These are phyloP conservation scores for Coremacera marginata DNA, from an alignment of 2,888 invertebrate species.

Conservation along the genomic window DNA sequence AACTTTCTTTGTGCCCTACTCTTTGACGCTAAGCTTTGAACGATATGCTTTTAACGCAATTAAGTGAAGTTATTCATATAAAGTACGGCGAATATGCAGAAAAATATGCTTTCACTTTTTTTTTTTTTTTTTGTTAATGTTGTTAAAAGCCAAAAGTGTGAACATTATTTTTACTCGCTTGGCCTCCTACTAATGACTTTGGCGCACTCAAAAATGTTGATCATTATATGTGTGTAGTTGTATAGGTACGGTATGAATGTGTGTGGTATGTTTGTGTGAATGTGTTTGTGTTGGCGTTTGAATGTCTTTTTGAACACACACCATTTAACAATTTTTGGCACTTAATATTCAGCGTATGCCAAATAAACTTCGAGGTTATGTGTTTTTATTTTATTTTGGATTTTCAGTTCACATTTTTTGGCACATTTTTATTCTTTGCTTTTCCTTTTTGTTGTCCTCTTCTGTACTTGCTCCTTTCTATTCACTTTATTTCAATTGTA, in stretches of 20 bases:
- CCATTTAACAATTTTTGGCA: constrained; percentile 48
- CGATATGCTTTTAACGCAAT: not conserved
- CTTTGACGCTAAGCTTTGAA: not conserved
- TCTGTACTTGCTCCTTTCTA: not conserved
- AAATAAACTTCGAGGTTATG: constrained; percentile 35
- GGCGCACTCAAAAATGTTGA: not conserved
- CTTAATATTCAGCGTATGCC: constrained; percentile 46
- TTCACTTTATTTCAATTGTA: constrained; percentile 46
- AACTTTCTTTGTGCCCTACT: not conserved
- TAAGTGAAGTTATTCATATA: constrained; percentile 5
- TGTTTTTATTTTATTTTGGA: not conserved
- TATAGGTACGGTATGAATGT: not conserved
- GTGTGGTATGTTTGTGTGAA: not conserved
- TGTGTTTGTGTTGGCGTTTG: not conserved
- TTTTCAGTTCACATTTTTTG: not conserved
- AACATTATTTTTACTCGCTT: constrained; percentile 16
- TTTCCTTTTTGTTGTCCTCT: not conserved
- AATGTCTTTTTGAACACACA: not conserved
- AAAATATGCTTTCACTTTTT: constrained; percentile 16
- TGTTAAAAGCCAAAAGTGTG: not conserved
- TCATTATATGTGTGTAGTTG: not conserved
- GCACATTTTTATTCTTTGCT: not conserved
- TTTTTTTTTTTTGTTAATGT: not conserved
- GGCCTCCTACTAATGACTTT: not conserved
- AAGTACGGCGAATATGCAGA: not conserved